A percentile compares a stretch with the other conserved stretches of the same genome.
Evolutionary conservation across 1,140 invertebrate genomes (phyloP).

Genomic region (Drosophila ficusphila): DNA sequence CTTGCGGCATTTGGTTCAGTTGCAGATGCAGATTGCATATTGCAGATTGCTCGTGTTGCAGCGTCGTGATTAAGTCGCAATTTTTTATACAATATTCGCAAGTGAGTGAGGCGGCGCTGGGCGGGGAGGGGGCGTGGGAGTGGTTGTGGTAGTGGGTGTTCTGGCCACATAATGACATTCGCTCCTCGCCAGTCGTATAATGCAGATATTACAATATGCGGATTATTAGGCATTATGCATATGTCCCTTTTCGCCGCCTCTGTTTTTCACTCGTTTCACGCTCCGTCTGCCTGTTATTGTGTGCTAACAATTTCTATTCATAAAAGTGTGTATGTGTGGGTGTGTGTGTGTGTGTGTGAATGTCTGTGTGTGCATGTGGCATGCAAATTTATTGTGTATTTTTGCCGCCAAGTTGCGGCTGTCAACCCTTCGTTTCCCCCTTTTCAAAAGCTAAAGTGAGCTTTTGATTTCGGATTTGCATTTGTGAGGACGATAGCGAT

Average conservation of each 20-base stretch:
- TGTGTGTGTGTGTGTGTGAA: slow-evolving; percentile 25
- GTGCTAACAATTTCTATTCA: slow-evolving; percentile 82
- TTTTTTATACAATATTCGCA: slow-evolving; percentile 77
- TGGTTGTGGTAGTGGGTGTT: neutral
- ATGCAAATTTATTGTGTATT: slow-evolving; percentile 81
- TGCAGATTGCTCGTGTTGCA: slow-evolving; percentile 45
- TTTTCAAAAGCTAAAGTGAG: slow-evolving; percentile 31
- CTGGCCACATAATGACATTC: slow-evolving; percentile 71
- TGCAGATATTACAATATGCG: slow-evolving; percentile 81
- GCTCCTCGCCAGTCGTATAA: slow-evolving; percentile 60
- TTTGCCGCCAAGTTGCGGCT: slow-evolving; percentile 72
- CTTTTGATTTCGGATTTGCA: slow-evolving; percentile 77
- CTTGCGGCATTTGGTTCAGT: slow-evolving; percentile 49
- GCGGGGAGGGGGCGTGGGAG: neutral
- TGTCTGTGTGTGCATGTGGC: slow-evolving; percentile 47
- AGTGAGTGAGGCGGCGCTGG: slow-evolving; percentile 6
- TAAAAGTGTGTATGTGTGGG: slow-evolving; percentile 40
- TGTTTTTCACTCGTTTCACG: slow-evolving; percentile 15
- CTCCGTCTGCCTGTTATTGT: slow-evolving; percentile 51
- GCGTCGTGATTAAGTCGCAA: slow-evolving; percentile 74
- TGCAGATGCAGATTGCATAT: slow-evolving; percentile 52
- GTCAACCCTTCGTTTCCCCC: slow-evolving; percentile 17
- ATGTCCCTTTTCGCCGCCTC: slow-evolving; percentile 15
- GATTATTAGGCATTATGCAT: slow-evolving; percentile 82
- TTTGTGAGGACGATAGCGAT: slow-evolving; percentile 35